Percentiles rank a stretch among this genome's conserved stretches.
These are phyloP conservation scores for Lampris incognitus DNA, from an alignment of 2,113 vertebrate genomes.

Conservation along the genomic window DNA sequence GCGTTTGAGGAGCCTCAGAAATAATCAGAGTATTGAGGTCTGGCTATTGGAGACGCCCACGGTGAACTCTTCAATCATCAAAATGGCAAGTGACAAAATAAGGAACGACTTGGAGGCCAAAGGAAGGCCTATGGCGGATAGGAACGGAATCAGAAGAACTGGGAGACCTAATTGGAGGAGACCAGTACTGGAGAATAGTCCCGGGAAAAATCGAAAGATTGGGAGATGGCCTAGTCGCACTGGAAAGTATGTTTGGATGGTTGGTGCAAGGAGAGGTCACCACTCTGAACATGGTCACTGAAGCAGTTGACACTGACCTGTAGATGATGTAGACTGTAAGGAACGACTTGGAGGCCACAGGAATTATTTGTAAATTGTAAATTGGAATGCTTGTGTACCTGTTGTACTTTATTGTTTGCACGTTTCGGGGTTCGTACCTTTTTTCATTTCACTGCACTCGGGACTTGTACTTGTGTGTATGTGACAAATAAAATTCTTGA, in stretches of 20 bases:
- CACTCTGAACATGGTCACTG: not conserved
- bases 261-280: not conserved
- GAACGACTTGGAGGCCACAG: too few species aligned
- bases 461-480: too few species aligned
- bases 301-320: not conserved
- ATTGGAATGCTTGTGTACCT: too few species aligned
- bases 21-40: not conserved
- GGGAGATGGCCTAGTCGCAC: not conserved
- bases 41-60: not conserved
- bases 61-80: not conserved
- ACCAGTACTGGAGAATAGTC: constrained; percentile 1
- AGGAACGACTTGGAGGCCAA: not conserved
- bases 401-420: too few species aligned
- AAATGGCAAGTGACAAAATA: not conserved
- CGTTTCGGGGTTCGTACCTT: too few species aligned
- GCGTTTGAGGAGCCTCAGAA: not conserved
- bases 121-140: not conserved
- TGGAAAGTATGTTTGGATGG: not conserved
- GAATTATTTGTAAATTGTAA: too few species aligned
- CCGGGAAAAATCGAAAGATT: not conserved
- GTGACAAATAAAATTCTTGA: too few species aligned
- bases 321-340: too few species aligned
- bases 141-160: constrained; percentile 9
- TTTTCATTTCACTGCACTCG: too few species aligned
- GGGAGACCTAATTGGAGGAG: constrained; percentile 4